Conservation (phyloP, 1,140 invertebrate genomes). For the Aphelenchoides besseyi region DNA sequence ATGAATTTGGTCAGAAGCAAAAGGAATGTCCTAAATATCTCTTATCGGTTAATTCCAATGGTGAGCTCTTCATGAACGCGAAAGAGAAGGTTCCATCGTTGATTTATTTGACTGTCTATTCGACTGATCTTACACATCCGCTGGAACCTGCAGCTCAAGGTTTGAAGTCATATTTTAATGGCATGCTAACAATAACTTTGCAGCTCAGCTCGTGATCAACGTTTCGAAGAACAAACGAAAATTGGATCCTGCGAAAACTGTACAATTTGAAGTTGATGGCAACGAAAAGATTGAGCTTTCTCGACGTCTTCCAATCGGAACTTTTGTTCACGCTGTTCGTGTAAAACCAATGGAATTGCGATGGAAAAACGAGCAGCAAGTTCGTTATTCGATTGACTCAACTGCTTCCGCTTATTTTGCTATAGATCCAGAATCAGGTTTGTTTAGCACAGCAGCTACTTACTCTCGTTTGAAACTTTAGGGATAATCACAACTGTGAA, state of each 20-base stretch:
- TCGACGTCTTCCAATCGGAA: not conserved
- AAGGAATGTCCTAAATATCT: not conserved
- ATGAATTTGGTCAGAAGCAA: not conserved
- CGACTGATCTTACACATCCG: not conserved
- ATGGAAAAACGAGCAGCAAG: not conserved
- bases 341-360: not conserved
- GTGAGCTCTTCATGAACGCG: not conserved
- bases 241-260: not conserved
- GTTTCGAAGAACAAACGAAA: not conserved
- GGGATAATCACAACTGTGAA: slow-evolving; percentile 2
- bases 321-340: not conserved
- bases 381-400: not conserved
- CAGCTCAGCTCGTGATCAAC: not conserved
- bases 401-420: not conserved
- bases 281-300: not conserved
- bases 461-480: not conserved
- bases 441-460: not conserved
- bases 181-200: not conserved
- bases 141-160: slow-evolving; percentile 1
- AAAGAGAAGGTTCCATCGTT: not conserved
- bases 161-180: not conserved
- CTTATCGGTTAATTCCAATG: not conserved
- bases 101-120: not conserved
- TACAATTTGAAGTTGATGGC: not conserved
- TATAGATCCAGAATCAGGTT: not conserved